A percentile compares a stretch with the other conserved stretches of the same genome.
These are phyloP conservation scores for Stichopus horrens DNA, from an alignment of 53 echinoderm and acorn worm species.

Conservation along the genomic window DNA sequence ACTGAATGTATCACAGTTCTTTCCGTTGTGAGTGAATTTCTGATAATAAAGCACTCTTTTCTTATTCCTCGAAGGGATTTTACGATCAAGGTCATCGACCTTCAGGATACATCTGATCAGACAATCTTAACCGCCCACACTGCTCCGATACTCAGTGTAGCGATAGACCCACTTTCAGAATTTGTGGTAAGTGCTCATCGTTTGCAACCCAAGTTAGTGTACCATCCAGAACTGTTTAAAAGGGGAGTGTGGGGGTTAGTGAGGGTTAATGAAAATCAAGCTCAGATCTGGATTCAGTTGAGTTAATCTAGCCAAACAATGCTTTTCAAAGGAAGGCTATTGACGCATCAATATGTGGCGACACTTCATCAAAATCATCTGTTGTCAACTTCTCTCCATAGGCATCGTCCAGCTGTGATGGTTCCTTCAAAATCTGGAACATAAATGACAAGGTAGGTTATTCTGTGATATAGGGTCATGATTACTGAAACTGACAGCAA, in stretches of 20 bases:
- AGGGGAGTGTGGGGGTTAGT: no score
- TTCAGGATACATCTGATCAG: slow-evolving; percentile 62
- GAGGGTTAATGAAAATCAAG: no score
- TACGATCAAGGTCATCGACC: slow-evolving; percentile 69
- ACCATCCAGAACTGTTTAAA: no score
- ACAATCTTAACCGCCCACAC: slow-evolving; percentile 71
- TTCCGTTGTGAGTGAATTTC: background rate
- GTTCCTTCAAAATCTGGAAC: slow-evolving; percentile 86
- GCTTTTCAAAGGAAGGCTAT: no score
- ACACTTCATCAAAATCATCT: background rate
- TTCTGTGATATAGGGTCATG: no score
- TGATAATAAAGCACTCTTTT: background rate
- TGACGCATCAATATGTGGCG: no score
- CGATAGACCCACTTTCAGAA: slow-evolving; percentile 70
- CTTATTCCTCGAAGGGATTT: slow-evolving; percentile 72
- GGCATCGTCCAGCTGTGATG: slow-evolving; percentile 98
- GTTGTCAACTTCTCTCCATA: slow-evolving; percentile 12
- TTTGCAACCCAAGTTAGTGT: no score
- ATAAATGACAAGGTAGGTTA: slow-evolving; percentile 62
- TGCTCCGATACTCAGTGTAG: slow-evolving; percentile 88
- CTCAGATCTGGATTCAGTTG: no score
- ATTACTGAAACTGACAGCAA: no score
- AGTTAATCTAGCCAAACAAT: no score
- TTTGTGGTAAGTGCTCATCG: slow-evolving; percentile 57
- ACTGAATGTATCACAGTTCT: no score